phyloP scores from a whole-genome alignment of 2,888 invertebrate species.

The Drosophila nr. fundita region DNA sequence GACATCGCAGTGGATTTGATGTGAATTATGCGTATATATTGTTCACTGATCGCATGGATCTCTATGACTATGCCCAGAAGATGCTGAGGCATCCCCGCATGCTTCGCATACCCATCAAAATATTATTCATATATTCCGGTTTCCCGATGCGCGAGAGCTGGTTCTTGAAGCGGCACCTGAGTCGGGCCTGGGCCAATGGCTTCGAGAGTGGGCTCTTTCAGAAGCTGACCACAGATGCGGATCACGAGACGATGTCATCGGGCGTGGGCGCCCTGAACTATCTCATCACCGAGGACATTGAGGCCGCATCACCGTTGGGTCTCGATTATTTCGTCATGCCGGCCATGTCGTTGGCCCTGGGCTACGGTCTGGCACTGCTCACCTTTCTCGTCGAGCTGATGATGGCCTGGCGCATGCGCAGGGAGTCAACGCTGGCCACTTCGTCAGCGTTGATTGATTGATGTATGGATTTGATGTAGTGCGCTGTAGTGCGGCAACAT shows the following conservation, averaged over 20 bases:
- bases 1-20: constrained; percentile 56
- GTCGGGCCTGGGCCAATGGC: constrained; percentile 56
- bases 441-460: constrained; percentile 60
- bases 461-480: constrained; percentile 49
- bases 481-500: constrained; percentile 8
- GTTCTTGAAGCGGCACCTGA: constrained; percentile 58
- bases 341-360: constrained; percentile 68
- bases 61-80: constrained; percentile 65
- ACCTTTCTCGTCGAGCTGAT: constrained; percentile 71
- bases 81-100: constrained; percentile 59
- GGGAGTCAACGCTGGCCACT: constrained; percentile 12
- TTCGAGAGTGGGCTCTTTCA: constrained; percentile 63
- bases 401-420: constrained; percentile 54
- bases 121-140: constrained; percentile 64
- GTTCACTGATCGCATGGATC: constrained; percentile 63
- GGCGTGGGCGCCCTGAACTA: constrained; percentile 63
- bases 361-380: constrained; percentile 59
- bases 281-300: constrained; percentile 63
- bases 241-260: constrained; percentile 60
- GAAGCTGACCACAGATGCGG: constrained; percentile 60
- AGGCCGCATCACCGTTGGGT: constrained; percentile 45
- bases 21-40: constrained; percentile 68
- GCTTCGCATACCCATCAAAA: constrained; percentile 62
- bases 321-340: constrained; percentile 79
- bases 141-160: constrained; percentile 64